Evolutionary conservation across 2,797 vertebrate genomes (phyloP).

Genomic region (Synaphobranchus kaupii): DNA sequence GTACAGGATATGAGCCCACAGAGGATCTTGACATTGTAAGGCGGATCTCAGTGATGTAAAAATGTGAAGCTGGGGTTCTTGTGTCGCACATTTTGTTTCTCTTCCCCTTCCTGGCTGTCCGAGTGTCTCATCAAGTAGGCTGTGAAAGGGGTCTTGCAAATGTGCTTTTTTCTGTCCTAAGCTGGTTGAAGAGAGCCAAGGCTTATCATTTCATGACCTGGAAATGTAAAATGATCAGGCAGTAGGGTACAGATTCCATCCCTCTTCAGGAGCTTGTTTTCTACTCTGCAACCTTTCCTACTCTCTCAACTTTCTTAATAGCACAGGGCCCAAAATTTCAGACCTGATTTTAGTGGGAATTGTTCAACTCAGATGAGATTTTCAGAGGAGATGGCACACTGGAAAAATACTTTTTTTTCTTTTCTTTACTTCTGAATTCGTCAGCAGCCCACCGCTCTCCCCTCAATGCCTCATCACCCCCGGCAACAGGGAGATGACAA

Average conservation of each 20-base stretch:
- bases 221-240: too few relatives aligned
- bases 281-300: not conserved
- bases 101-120: not conserved
- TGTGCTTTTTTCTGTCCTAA: not conserved
- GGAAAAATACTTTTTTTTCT: too few relatives aligned
- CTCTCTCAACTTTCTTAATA: not conserved
- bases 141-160: not conserved
- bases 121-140: not conserved
- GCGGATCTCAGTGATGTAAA: not conserved
- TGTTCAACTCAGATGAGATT: not conserved
- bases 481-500: slow-evolving; percentile 24
- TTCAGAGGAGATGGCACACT: not conserved
- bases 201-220: too few relatives aligned
- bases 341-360: not conserved
- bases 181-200: not conserved
- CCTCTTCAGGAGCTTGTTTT: too few relatives aligned
- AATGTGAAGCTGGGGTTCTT: not conserved
- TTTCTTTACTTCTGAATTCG: slow-evolving; percentile 23
- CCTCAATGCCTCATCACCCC: not conserved
- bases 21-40: not conserved
- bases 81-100: too few relatives aligned
- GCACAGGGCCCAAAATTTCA: not conserved
- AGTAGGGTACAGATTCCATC: not conserved
- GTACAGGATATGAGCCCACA: not conserved
- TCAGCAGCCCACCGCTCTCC: slow-evolving; percentile 16